Evolutionary conservation across 1,140 invertebrate genomes (phyloP).

Genomic region (Macrostomum lignano): DNA sequence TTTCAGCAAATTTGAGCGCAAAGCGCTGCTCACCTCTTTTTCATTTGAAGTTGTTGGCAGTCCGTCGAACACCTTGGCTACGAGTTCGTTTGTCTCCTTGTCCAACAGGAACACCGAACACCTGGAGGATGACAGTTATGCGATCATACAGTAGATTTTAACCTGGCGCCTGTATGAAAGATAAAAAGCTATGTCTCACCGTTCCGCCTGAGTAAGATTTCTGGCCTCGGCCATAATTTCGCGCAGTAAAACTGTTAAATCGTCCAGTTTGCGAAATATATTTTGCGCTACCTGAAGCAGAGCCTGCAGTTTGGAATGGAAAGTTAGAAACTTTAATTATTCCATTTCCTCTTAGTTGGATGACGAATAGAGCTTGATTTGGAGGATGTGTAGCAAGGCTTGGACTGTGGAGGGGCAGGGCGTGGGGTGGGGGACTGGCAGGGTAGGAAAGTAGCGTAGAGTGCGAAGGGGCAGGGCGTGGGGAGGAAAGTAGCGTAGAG

Average conservation of each 20-base stretch:
- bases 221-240: constrained; percentile 52
- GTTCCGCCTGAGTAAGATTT: constrained; percentile 44
- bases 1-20: too few relatives aligned
- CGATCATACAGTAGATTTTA: constrained; percentile 1
- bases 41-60: constrained; percentile 1
- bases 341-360: constrained; percentile 5
- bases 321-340: constrained; percentile 2
- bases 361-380: constrained; percentile 1
- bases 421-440: too few relatives aligned
- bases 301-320: constrained; percentile 27
- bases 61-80: constrained; percentile 48
- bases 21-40: background rate
- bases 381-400: too few relatives aligned
- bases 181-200: constrained; percentile 14
- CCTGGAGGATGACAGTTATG: constrained; percentile 14
- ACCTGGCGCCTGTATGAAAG: constrained; percentile 1
- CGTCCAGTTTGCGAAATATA: constrained; percentile 39
- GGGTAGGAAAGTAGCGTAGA: too few relatives aligned
- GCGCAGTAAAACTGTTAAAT: constrained; percentile 39
- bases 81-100: constrained; percentile 41
- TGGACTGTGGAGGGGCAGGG: too few relatives aligned
- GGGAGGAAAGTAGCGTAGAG: too few relatives aligned
- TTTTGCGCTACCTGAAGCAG: constrained; percentile 39
- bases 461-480: too few relatives aligned
- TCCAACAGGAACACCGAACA: constrained; percentile 52